Evolutionary conservation across 2,888 invertebrate genomes (phyloP).

Genomic region (Heterodera filipjevi): DNA sequence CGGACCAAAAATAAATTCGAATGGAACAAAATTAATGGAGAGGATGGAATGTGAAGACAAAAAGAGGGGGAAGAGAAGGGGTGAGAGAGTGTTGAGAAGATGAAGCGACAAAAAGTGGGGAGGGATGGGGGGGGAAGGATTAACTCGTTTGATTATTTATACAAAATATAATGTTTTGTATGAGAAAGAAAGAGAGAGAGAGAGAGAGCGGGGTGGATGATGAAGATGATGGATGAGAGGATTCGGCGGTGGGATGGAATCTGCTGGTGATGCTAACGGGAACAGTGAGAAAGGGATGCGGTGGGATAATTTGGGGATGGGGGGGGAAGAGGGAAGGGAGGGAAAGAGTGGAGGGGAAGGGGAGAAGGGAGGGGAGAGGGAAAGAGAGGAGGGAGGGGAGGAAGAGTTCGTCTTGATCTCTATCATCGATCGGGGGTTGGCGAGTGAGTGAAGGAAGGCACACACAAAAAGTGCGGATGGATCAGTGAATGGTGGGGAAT

Average conservation of each 20-base stretch:
- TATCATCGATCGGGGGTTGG: background rate
- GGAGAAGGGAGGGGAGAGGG: background rate
- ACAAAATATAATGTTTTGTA: background rate
- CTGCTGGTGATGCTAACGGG: background rate
- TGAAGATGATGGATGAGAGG: background rate
- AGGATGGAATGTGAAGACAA: background rate
- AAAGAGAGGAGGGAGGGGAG: background rate
- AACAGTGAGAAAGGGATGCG: background rate
- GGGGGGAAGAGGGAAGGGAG: background rate
- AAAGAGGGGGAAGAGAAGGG: background rate
- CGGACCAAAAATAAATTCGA: background rate
- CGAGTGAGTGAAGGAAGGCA: background rate
- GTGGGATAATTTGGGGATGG: background rate
- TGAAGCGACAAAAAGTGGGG: background rate
- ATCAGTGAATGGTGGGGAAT: background rate
- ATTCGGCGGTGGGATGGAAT: background rate
- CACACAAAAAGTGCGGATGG: slow-evolving; percentile 7
- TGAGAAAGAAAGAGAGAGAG: background rate
- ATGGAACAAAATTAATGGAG: too few relatives aligned
- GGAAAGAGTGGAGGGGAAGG: too few relatives aligned
- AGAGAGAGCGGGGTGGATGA: background rate
- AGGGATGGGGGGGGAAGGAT: background rate
- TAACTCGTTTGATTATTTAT: background rate
- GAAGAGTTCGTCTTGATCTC: background rate
- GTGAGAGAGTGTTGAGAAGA: background rate